phyloP scores from a whole-genome alignment of 92 coral and sea anemone genomes.

The Ricordea florida region DNA sequence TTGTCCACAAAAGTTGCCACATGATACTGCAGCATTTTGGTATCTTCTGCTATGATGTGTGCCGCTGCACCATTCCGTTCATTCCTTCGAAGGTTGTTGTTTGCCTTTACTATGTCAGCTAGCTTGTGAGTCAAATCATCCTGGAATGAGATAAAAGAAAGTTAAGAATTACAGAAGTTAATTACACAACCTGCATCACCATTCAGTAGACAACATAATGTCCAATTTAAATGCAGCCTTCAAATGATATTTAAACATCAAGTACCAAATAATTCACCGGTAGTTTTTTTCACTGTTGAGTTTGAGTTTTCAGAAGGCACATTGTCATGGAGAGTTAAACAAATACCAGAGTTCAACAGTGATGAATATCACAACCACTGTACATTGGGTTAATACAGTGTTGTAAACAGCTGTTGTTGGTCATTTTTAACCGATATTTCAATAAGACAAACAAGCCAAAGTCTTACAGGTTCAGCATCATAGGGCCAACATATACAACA shows the following conservation, averaged over 20 bases:
- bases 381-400: too few relatives aligned
- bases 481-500: not conserved
- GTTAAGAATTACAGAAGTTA: not conserved
- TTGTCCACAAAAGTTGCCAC: constrained; percentile 96
- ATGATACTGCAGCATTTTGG: constrained; percentile 95
- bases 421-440: too few relatives aligned
- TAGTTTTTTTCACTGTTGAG: too few relatives aligned
- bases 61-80: constrained; percentile 99
- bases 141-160: constrained; percentile 28
- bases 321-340: too few relatives aligned
- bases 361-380: too few relatives aligned
- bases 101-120: constrained; percentile 94
- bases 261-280: too few relatives aligned
- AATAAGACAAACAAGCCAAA: not conserved
- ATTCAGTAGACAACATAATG: not conserved
- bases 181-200: not conserved
- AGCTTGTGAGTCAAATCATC: constrained; percentile 99
- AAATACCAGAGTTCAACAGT: too few relatives aligned
- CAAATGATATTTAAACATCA: too few relatives aligned
- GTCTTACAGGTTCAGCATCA: not conserved
- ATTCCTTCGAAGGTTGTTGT: constrained; percentile 88
- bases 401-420: too few relatives aligned
- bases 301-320: too few relatives aligned
- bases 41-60: constrained; percentile 97
- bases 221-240: too few relatives aligned